Evolutionary conservation across 1,140 invertebrate genomes (phyloP).

Genomic region (Drosophila arizonae): DNA sequence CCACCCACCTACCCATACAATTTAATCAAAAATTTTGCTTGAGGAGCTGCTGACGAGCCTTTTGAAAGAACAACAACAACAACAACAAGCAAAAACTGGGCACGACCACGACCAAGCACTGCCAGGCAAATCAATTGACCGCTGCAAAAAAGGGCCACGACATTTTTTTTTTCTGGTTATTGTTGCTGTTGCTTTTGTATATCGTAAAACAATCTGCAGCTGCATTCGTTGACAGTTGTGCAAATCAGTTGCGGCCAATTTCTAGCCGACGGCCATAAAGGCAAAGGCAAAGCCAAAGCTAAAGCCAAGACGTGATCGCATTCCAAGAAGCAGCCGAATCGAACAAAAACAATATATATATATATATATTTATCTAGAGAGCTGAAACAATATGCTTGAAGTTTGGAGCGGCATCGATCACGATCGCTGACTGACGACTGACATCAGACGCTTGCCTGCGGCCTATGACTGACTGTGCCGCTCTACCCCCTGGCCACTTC

Average conservation of each 20-base stretch:
- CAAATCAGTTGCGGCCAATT: constrained; percentile 53
- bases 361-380: neutral
- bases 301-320: constrained; percentile 54
- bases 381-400: constrained; percentile 4
- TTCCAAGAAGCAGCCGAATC: constrained; percentile 56
- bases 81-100: neutral
- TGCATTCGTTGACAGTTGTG: constrained; percentile 66
- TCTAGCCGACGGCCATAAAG: constrained; percentile 30
- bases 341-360: constrained; percentile 37
- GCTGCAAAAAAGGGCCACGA: constrained; percentile 41
- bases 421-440: constrained; percentile 61
- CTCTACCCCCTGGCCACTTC: neutral
- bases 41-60: constrained; percentile 42
- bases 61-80: neutral
- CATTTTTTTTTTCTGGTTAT: neutral
- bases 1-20: constrained; percentile 29
- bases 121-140: constrained; percentile 49
- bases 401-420: constrained; percentile 62
- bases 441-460: constrained; percentile 51
- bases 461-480: neutral
- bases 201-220: constrained; percentile 30
- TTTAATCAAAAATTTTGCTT: constrained; percentile 42
- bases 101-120: constrained; percentile 20
- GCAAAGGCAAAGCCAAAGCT: constrained; percentile 15
- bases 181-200: neutral